A percentile compares a stretch with the other conserved stretches of the same genome.
phyloP scores from a whole-genome alignment of 2,113 vertebrate genomes.

The Steatornis caripensis region DNA sequence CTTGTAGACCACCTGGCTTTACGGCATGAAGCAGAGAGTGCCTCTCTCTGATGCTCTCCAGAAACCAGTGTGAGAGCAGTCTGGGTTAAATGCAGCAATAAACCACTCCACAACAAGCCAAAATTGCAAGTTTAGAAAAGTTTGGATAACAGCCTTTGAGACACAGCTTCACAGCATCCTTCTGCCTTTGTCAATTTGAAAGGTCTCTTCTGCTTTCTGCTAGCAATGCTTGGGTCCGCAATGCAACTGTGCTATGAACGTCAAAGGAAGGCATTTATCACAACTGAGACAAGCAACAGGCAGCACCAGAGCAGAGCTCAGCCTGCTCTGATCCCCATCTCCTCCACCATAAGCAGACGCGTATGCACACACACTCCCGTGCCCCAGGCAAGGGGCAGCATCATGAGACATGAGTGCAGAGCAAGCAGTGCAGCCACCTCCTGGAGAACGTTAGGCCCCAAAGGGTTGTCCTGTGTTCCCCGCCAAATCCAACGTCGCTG shows the following conservation, averaged over 20 bases:
- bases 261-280: neutral
- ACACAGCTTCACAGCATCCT: neutral
- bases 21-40: neutral
- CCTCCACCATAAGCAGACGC: neutral
- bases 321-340: neutral
- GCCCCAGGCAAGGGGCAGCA: neutral
- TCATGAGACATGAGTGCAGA: neutral
- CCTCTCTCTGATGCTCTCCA: neutral
- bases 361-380: neutral
- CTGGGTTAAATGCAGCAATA: neutral
- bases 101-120: neutral
- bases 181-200: neutral
- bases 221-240: neutral
- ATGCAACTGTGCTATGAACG: neutral
- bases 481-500: neutral
- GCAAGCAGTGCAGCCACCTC: neutral
- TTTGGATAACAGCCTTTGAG: neutral
- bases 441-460: neutral
- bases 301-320: neutral
- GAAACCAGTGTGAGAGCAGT: neutral
- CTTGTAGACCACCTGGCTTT: neutral
- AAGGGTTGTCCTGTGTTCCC: neutral
- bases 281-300: fast-evolving
- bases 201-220: neutral
- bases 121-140: neutral